A percentile compares a stretch with the other conserved stretches of the same genome.
Conservation (phyloP, 2,888 invertebrate species). For the Spodoptera littoralis region DNA sequence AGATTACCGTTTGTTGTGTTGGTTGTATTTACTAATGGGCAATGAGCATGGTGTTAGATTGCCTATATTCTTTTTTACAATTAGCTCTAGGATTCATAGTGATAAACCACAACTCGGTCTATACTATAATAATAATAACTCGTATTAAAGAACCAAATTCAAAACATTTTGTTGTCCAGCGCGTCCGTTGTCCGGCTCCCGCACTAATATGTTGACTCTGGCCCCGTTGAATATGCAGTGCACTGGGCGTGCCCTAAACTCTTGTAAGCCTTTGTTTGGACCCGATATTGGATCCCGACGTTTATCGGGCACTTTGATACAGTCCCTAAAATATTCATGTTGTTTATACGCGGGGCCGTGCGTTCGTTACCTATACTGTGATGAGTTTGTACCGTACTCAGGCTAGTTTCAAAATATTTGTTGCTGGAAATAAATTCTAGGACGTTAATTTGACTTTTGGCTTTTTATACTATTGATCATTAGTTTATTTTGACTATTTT, state of each 20-base stretch:
- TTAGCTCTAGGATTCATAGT: no score
- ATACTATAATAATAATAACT: not conserved
- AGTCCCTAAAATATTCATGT: conserved; percentile 71
- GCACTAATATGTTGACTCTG: conserved; percentile 71
- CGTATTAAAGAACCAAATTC: not conserved
- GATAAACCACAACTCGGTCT: no score
- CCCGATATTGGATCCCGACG: conserved; percentile 84
- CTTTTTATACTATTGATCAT: no score
- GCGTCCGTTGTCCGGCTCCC: conserved; percentile 36
- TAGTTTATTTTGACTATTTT: no score
- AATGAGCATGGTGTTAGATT: no score
- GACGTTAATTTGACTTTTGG: no score
- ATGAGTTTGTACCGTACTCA: conserved; percentile 42
- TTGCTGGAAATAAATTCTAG: conserved; percentile 6
- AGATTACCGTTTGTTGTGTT: no score
- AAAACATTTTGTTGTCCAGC: conserved; percentile 9
- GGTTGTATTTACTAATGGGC: no score
- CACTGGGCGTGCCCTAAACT: conserved; percentile 84
- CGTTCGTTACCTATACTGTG: conserved; percentile 53
- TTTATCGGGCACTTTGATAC: conserved; percentile 81
- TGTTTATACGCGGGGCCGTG: conserved; percentile 61
- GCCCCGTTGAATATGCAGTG: conserved; percentile 86
- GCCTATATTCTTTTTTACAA: no score
- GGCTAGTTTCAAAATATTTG: conserved; percentile 17
- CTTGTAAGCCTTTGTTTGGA: conserved; percentile 87